Evolutionary conservation across 1,140 invertebrate species (phyloP).

Genomic region (Hermatobates lingyangjiaoensis): DNA sequence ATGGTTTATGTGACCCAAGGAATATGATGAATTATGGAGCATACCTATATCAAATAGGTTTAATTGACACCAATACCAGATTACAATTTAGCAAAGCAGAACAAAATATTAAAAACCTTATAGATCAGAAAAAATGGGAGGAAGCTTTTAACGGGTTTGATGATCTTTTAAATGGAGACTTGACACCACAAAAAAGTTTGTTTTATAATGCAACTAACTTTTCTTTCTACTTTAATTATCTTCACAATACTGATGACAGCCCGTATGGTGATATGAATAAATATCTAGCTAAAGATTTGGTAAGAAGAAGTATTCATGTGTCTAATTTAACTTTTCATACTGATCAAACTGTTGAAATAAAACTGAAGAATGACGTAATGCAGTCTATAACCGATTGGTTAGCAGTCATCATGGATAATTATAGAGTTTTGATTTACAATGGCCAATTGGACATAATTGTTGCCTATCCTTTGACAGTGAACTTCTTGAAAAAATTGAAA

Average conservation of each 20-base stretch:
- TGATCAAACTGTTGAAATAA: conserved; percentile 37
- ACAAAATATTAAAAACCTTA: conserved; percentile 5
- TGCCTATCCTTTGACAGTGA: conserved; percentile 54
- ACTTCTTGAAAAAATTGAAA: conserved; percentile 36
- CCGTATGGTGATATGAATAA: conserved; percentile 3
- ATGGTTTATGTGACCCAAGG: conserved; percentile 62
- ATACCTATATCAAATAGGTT: conserved; percentile 61
- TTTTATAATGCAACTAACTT: conserved; percentile 8
- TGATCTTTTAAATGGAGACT: conserved; percentile 10
- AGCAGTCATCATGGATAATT: conserved; percentile 38
- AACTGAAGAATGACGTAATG: conserved; percentile 63
- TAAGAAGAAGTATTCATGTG: conserved; percentile 48
- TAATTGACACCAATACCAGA: conserved; percentile 21
- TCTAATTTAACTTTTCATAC: conserved; percentile 37
- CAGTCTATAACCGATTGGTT: conserved; percentile 59
- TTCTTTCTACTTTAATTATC: conserved; percentile 7
- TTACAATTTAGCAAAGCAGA: conserved; percentile 16
- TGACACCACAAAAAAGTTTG: conserved; percentile 1
- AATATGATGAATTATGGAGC: conserved; percentile 61
- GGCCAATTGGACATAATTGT: conserved; percentile 76
- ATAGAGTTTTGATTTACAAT: conserved; percentile 54
- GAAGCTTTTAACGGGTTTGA: conserved; percentile 12
- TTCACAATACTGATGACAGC: background rate
- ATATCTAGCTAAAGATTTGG: conserved; percentile 25
- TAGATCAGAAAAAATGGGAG: conserved; percentile 5